Evolutionary conservation across 2,797 vertebrate genomes (phyloP).

Genomic region (Cheirogaleus major): DNA sequence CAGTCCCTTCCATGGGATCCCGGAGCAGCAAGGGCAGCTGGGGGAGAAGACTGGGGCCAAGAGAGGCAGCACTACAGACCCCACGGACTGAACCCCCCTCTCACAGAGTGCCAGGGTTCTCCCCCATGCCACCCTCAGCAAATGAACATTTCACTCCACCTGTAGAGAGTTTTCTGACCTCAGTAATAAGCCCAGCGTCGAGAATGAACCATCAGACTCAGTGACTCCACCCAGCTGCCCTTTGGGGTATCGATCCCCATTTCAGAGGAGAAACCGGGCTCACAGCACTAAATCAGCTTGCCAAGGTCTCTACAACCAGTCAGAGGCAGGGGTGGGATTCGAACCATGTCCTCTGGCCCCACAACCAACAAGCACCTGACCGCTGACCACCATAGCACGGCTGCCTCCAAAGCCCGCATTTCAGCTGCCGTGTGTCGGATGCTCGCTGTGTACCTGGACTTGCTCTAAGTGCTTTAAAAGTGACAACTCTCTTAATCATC

Average conservation of each 20-base stretch:
- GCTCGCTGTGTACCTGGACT: neutral
- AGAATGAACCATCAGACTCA: neutral
- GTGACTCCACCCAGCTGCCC: neutral
- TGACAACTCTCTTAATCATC: neutral
- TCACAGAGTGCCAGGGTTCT: too few species aligned
- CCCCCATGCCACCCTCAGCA: neutral
- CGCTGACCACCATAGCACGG: neutral
- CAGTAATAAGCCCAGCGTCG: fast-evolving
- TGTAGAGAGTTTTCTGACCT: neutral
- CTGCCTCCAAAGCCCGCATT: neutral
- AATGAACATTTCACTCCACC: neutral
- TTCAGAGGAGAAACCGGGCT: neutral
- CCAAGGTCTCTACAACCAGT: neutral
- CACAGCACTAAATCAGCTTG: neutral
- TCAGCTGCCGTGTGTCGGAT: fast-evolving
- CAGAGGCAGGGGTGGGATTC: neutral
- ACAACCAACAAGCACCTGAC: neutral
- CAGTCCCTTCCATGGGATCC: neutral
- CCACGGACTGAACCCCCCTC: fast-evolving
- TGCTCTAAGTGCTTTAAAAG: fast-evolving
- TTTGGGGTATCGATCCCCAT: fast-evolving
- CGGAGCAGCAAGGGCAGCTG: fast-evolving
- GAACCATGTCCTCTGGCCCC: neutral
- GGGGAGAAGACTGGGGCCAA: neutral
- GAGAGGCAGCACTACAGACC: neutral